Base-by-base conservation (phyloP, 2,797 vertebrate species). In the Mus caroli region DNA sequence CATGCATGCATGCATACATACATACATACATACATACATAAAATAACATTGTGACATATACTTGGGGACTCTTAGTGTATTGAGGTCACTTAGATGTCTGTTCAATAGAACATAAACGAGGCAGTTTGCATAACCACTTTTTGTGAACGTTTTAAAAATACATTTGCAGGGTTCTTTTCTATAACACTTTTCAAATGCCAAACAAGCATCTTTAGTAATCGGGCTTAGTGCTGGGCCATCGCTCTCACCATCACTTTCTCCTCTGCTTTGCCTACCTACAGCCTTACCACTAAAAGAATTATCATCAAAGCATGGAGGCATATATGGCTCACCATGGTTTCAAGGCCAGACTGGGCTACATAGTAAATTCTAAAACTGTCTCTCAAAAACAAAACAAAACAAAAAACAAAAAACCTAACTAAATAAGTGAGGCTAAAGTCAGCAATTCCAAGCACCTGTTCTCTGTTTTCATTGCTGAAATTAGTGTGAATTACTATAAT, bases 401-500 rank as follows among this genome's bases (percentile, higher is more conserved):
- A 50, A 50, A 11, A 50, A 46, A 46, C 46, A 46, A 46, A 54
- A 56, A 5, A 24, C 56, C 0, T 34, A 67, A n/a, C 17, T 19
- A 69, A 86, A 40, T 31, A 56, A 40, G 52, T 7, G 17, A 26
- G 83, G 90, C 85, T 76, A 92, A 95, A 90, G 40, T 82, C 31
- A 79, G 24, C 40, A 94, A 85, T 95, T 62, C 22, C 56, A 91
- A 56, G 43, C 73, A 94, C 88, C 64, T 73, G 86, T 79, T 92
- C 80, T 37, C 77, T 37, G 94, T 73, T 94, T 95, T 86, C 40
- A 94, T 75, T 75, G 54, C 43, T 86, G 73, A 88, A 96, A 95
- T 94, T 92, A 79, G 56, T 84, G 13, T 3, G 62, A 62, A 96
- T 96, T 94, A 73, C 71, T 88, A 56, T 67, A 90, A 88, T 60